Evolutionary conservation across 2,888 invertebrate genomes (phyloP).

Genomic region (Epinotia demarniana): DNA sequence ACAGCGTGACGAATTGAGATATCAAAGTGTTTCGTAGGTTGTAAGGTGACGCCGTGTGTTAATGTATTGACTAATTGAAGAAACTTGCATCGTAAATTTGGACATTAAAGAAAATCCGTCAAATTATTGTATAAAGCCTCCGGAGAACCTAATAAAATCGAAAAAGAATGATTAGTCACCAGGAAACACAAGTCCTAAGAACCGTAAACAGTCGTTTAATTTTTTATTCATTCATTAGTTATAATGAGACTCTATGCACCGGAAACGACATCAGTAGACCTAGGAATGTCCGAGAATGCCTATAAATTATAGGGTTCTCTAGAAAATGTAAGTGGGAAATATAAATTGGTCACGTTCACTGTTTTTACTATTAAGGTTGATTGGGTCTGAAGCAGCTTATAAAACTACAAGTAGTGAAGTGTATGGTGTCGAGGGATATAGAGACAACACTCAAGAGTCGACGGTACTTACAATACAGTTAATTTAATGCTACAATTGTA

Average conservation of each 20-base stretch:
- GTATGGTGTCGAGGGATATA: too few species aligned
- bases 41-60: constrained; percentile 53
- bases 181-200: neutral
- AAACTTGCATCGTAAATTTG: too few species aligned
- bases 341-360: constrained; percentile 22
- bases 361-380: constrained; percentile 15
- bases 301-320: constrained; percentile 14
- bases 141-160: neutral
- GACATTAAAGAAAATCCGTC: too few species aligned
- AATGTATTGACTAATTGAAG: constrained; percentile 31
- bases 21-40: constrained; percentile 79
- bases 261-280: constrained; percentile 19
- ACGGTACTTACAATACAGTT: too few species aligned
- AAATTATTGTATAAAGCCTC: neutral
- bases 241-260: constrained; percentile 30
- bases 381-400: neutral
- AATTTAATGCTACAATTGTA: too few species aligned
- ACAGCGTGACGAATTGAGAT: constrained; percentile 81
- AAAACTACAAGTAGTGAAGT: neutral
- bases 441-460: too few species aligned
- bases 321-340: constrained; percentile 20
- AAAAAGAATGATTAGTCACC: neutral
- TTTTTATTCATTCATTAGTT: constrained; percentile 34
- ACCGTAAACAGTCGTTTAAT: constrained; percentile 11
- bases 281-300: constrained; percentile 23